Conservation (phyloP, 1,140 invertebrate species). For the Aphis gossypii region DNA sequence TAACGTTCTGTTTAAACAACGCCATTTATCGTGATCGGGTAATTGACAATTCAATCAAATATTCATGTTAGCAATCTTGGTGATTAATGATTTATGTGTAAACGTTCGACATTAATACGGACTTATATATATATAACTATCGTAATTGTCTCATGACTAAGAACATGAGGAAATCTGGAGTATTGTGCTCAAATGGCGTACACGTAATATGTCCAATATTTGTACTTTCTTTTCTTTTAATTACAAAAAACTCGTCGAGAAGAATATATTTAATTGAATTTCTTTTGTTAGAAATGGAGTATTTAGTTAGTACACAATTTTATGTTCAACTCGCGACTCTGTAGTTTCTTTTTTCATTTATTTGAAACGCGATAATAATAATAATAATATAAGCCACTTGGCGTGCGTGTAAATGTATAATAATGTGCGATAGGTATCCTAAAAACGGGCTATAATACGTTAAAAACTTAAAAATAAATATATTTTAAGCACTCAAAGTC, state of each 20-base stretch:
- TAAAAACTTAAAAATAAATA: neutral
- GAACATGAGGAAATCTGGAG: neutral
- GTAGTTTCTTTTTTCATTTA: neutral
- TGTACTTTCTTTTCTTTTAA: neutral
- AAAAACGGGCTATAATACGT: neutral
- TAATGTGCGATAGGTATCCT: neutral
- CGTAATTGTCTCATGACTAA: neutral
- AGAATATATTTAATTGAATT: neutral
- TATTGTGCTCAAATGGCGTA: neutral
- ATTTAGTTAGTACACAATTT: neutral
- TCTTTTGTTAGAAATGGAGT: neutral
- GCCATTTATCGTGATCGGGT: neutral
- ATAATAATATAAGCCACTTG: neutral
- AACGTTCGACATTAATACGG: neutral
- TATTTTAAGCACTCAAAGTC: neutral
- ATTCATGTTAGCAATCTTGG: neutral
- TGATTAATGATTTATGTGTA: neutral
- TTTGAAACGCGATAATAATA: neutral
- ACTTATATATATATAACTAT: neutral
- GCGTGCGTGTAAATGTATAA: neutral
- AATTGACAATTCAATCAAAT: conserved; percentile 10
- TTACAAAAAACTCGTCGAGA: neutral
- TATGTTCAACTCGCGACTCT: neutral
- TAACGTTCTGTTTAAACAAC: neutral
- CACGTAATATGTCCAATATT: neutral